These are phyloP conservation scores for Andrena marginata DNA, from an alignment of 2,888 invertebrate genomes.

Conservation along the genomic window DNA sequence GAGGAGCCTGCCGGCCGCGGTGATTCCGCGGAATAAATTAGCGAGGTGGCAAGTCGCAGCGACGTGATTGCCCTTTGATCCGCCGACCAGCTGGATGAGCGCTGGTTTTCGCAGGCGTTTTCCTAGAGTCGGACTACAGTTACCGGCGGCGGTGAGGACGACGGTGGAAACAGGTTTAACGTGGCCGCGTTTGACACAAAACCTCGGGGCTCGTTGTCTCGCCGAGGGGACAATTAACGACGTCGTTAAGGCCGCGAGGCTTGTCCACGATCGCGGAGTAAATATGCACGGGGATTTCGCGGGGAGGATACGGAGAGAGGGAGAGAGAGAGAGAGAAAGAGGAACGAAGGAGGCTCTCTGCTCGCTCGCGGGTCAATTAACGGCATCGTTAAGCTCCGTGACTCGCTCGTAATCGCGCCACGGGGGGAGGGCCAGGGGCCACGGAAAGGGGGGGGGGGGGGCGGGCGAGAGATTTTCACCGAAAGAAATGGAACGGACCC, in stretches of 20 bases:
- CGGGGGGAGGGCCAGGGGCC: too few species aligned
- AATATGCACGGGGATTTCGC: constrained; percentile 41
- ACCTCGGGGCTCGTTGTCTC: constrained; percentile 43
- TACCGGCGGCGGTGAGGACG: constrained; percentile 25
- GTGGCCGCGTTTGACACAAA: constrained; percentile 35
- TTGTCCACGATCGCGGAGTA: constrained; percentile 44
- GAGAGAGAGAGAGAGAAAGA: neutral
- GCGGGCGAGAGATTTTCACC: constrained; percentile 30
- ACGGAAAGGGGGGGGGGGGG: too few species aligned
- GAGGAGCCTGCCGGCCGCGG: neutral
- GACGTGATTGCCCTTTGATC: constrained; percentile 16
- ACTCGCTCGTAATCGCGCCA: constrained; percentile 40
- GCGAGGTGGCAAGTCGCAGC: neutral
- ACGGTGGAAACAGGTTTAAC: constrained; percentile 54
- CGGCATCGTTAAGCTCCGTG: constrained; percentile 61
- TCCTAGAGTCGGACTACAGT: constrained; percentile 51
- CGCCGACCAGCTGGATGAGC: neutral
- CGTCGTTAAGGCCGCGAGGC: constrained; percentile 50
- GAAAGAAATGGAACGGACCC: constrained; percentile 43
- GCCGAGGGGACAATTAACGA: constrained; percentile 61
- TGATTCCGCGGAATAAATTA: constrained; percentile 2
- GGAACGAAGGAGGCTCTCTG: neutral
- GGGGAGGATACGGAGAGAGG: constrained; percentile 3
- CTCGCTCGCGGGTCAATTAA: constrained; percentile 63
- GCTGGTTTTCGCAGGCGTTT: constrained; percentile 6